Conservation (phyloP, 2,888 invertebrate genomes). For the Conomelus anceps region DNA sequence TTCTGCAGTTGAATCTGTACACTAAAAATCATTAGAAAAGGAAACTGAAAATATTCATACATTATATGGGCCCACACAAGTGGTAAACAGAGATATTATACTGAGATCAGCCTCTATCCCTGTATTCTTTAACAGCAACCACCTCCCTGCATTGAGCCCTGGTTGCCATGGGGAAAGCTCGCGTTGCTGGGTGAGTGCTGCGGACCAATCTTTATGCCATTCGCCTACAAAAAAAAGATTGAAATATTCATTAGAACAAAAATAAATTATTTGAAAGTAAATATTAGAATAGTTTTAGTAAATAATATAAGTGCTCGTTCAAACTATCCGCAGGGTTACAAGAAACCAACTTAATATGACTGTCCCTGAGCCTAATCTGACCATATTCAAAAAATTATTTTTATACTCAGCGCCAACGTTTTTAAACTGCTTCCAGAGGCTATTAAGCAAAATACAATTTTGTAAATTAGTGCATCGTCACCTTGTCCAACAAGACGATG, state of each 20-base stretch:
- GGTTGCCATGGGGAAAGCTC: slow-evolving; percentile 69
- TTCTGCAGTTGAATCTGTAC: background rate
- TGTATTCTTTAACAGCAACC: slow-evolving; percentile 73
- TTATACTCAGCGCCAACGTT: too few relatives aligned
- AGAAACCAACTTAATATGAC: too few relatives aligned
- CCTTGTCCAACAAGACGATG: too few relatives aligned
- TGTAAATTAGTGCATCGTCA: too few relatives aligned
- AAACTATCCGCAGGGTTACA: too few relatives aligned
- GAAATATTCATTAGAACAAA: background rate
- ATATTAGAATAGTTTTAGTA: too few relatives aligned
- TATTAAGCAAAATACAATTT: too few relatives aligned
- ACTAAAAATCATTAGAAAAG: background rate
- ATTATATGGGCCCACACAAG: background rate
- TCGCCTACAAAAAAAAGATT: slow-evolving; percentile 63
- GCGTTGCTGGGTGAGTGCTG: slow-evolving; percentile 92
- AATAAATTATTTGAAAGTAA: too few relatives aligned
- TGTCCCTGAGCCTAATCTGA: too few relatives aligned
- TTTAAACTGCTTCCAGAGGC: too few relatives aligned
- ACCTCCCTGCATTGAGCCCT: slow-evolving; percentile 69
- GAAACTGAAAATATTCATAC: background rate
- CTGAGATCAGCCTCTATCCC: background rate
- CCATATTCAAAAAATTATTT: too few relatives aligned
- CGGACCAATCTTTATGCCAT: slow-evolving; percentile 99
- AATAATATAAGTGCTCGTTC: too few relatives aligned
- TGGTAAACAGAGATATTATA: background rate